Base-by-base conservation (phyloP, 2,797 vertebrate genomes). In the Syngnathus rostellatus region DNA sequence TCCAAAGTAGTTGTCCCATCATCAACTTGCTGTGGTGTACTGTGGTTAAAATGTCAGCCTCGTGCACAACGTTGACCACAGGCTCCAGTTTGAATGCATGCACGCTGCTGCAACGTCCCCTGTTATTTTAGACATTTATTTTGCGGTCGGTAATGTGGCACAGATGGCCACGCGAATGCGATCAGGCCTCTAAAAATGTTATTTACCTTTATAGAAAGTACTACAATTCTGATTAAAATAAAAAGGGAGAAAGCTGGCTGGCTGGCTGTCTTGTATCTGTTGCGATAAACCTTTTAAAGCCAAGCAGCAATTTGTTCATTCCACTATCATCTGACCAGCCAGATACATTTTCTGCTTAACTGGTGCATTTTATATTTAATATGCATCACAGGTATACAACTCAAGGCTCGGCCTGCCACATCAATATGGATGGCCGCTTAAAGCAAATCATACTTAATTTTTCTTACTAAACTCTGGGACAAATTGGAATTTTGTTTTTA, bases 1-100 rank as follows among this genome's bases (percentile, higher is more conserved):
- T 37, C 55, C 14, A 58, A 58, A 58, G 25, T 58, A 58, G 25
- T 58, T 37, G 55, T 58, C 55, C 25, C 55, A 58, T 57, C 54
- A 57, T 37, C 31, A 58, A 58, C 55, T 58, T 58, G 31, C 55
- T 58, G 55, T 37, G 14, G 55, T 37, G 14, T 16, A 38, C 12
- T 58, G 25, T 38, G 11, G 14, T 58, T 58, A 58, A 58, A 58
- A 58, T 58, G 25, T 37, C 54, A 14, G 12, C 54, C 14, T 57
- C 6, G 3, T 8, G 5, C 54, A 31, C 25, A 57, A 14, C 31
- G 54, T 31, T 57, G 23, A 31, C 54, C 12, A 31, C 54, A 16
- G 12, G 23, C 25, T 31, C 54, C 12, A 31, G 54, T 57, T 14
- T 57, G 53, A 54, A 11, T 57, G 23, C 23, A 11, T 31, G 54